phyloP scores from a whole-genome alignment of 1,140 invertebrate species.

The Leptinotarsa lineolata region DNA sequence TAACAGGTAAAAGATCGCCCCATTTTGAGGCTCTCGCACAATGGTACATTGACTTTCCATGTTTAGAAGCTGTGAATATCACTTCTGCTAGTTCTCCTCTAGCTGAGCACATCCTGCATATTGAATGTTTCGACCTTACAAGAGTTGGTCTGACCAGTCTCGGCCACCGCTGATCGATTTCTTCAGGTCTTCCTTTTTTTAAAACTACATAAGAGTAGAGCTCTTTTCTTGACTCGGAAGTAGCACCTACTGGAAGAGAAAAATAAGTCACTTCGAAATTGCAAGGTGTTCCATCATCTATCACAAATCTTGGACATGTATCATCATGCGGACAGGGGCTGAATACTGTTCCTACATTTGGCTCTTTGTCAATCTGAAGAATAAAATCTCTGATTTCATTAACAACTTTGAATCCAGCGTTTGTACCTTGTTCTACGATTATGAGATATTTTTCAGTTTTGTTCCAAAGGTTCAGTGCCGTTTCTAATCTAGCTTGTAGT shows the following conservation, averaged over 20 bases:
- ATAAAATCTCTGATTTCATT: conserved; percentile 79
- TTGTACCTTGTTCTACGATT: conserved; percentile 82
- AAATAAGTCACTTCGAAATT: conserved; percentile 74
- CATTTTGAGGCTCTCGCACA: conserved; percentile 72
- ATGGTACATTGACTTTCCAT: conserved; percentile 72
- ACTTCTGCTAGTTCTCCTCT: conserved; percentile 76
- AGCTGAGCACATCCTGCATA: conserved; percentile 78
- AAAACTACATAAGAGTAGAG: conserved; percentile 75
- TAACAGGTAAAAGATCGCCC: conserved; percentile 63
- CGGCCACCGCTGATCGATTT: conserved; percentile 66
- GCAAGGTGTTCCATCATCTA: conserved; percentile 70
- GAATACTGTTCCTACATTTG: conserved; percentile 66
- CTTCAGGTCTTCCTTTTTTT: conserved; percentile 67
- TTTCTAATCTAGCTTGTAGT: conserved; percentile 67
- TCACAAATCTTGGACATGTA: conserved; percentile 69
- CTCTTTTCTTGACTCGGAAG: conserved; percentile 58
- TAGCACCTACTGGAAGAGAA: conserved; percentile 59
- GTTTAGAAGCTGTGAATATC: conserved; percentile 74
- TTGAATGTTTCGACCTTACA: conserved; percentile 68
- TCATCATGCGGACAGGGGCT: conserved; percentile 84
- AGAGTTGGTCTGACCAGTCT: conserved; percentile 72
- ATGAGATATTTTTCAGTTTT: conserved; percentile 84
- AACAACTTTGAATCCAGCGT: conserved; percentile 74
- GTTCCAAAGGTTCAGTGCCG: conserved; percentile 79
- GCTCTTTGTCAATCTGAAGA: conserved; percentile 57